Evolutionary conservation across 2,888 invertebrate genomes (phyloP), one percentile per base, ranked within the genome.

Genomic region (Gibbula magus): DNA sequence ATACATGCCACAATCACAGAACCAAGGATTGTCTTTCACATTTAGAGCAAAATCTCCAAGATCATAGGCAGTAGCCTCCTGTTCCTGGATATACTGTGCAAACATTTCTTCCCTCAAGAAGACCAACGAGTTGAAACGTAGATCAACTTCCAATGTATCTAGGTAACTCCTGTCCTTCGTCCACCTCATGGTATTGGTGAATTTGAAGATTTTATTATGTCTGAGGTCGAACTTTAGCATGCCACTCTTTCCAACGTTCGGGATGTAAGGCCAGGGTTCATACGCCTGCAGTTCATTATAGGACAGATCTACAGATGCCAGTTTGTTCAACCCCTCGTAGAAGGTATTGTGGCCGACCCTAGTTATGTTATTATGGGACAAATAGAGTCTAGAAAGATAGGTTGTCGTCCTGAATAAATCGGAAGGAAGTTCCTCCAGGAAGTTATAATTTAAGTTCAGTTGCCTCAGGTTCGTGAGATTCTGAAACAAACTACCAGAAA

Each of bases 201-300:
- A 70, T 10, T 35, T 32, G 8, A 39, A 70, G 16, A 70, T 70
- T 5, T 35, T 10, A 70, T 70, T 70, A 70, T 70, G 35, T 10
- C n/a, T 32, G 20, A 70, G 39, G 70, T 39, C 35, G 39, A 70
- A 70, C 32, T n/a, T 10, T 35, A 39, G 20, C 25, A 0, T 1
- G 3, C 70, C 20, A 20, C 35, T 35, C 39, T 20, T 0, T 0
- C 8, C 20, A 35, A 70, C 35, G 25, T 22, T 29, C 18, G 25
- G 61, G 29, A 70, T 70, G n/a, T 70, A 70, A 18, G 70, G 70
- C 70, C 70, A 70, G 29, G 70, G 70, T 35, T 70, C 70, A 70
- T 35, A 70, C 70, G 70, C 20, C 39, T 5, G 35, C 1, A 70
- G 39, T 20, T 18, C 20, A 39, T 70, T 70, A 70, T 70, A 39